Conservation (phyloP, 92 coral and sea anemone genomes). For the Zoanthus solanderi region DNA sequence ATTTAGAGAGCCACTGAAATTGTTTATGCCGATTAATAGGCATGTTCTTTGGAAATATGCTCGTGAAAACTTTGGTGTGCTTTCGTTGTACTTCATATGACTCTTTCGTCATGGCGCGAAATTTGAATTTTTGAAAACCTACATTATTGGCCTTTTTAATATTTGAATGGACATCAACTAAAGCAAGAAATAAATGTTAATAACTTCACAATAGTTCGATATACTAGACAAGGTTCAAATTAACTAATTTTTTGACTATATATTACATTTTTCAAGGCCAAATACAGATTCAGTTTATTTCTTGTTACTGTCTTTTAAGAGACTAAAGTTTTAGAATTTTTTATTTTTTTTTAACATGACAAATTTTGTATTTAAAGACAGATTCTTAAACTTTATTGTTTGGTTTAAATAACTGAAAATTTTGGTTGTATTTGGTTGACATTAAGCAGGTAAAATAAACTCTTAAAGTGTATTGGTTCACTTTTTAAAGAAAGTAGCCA, state of each 20-base stretch:
- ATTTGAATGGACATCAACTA: slow-evolving; percentile 3
- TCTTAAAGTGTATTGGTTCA: slow-evolving; percentile 23
- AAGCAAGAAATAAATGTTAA: neutral
- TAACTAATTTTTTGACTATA: neutral
- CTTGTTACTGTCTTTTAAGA: too few relatives aligned
- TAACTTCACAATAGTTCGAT: neutral
- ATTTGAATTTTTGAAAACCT: neutral
- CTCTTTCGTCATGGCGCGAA: neutral
- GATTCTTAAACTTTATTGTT: slow-evolving; percentile 35
- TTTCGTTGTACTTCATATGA: neutral
- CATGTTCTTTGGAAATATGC: neutral
- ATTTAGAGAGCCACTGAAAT: slow-evolving; percentile 12
- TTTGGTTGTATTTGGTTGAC: slow-evolving; percentile 31
- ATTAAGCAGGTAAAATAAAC: slow-evolving; percentile 10
- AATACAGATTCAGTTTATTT: neutral
- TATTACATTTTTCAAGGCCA: slow-evolving; percentile 2
- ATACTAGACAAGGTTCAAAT: neutral
- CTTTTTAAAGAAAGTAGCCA: slow-evolving; percentile 32
- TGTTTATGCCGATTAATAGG: neutral
- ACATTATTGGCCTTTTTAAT: neutral
- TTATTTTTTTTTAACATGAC: too few relatives aligned
- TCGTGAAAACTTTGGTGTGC: slow-evolving; percentile 22
- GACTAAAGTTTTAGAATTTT: too few relatives aligned
- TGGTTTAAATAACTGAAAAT: slow-evolving; percentile 21
- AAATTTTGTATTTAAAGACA: neutral